Conservation (phyloP, 1,140 invertebrate species). For the Platorchestia sp. region DNA sequence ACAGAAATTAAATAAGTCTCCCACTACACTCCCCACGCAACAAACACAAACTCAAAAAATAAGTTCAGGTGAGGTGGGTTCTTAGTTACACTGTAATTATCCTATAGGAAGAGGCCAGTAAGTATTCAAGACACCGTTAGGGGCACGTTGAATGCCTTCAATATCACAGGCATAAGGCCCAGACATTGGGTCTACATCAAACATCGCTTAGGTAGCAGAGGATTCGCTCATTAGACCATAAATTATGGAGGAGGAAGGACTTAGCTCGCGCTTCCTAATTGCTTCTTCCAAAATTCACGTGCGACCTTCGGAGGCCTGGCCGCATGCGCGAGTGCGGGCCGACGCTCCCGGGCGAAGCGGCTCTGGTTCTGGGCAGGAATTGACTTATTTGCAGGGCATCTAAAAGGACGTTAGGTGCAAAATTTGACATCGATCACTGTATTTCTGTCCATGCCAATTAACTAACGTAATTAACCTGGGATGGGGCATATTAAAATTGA, state of each 20-base stretch:
- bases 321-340: too few relatives aligned
- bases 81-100: background rate
- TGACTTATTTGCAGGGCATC: background rate
- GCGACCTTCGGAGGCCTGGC: background rate
- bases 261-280: conserved; percentile 11
- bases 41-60: background rate
- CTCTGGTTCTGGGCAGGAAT: background rate
- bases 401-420: too few relatives aligned
- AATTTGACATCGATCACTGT: too few relatives aligned
- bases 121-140: background rate
- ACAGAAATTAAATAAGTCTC: background rate
- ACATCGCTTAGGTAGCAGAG: conserved; percentile 27
- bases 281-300: conserved; percentile 17
- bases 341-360: background rate
- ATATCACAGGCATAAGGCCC: background rate
- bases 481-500: too few relatives aligned
- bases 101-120: background rate
- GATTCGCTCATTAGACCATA: conserved; percentile 26
- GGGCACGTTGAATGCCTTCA: background rate
- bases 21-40: background rate
- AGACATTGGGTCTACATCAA: conserved; percentile 46
- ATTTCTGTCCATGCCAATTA: too few relatives aligned
- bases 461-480: too few relatives aligned
- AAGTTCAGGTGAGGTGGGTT: background rate
- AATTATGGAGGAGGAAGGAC: conserved; percentile 28